Evolutionary conservation across 2,888 invertebrate species (phyloP), one percentile per base, ranked within the genome.

Genomic region (Cyrtodaria siliqua): DNA sequence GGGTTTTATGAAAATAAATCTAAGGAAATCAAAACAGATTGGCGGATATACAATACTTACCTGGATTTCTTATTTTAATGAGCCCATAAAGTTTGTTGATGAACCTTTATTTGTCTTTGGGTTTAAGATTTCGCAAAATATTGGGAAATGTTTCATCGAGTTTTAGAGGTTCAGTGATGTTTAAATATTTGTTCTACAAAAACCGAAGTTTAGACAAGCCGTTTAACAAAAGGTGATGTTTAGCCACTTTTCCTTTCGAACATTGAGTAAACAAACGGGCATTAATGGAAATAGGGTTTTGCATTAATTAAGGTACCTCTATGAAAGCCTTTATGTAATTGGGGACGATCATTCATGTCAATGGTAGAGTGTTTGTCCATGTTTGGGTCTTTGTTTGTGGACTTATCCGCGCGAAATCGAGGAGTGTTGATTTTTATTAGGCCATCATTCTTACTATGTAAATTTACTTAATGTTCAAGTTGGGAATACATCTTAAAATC

Each of bases 401-500:
- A 70, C 74, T 75, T 81, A 71, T 60, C 63, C 71, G 55, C 52
- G 57, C 63, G 47, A 69, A 61, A 52, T 62, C 14, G 64, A 69
- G 69, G 44, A 70, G 53, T 81, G 81, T 81, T 74, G 74, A 75
- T 67, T 60, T 75, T 66, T 62, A 61, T 64, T 64, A 66, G 70
- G 52, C 81, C 74, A 76, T 75, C 75, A 57, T 49, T 69, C 57
- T 75, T n/a, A 23, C 75, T 78, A 60, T 71, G 77, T 55, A 81
- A 81, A 81, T 81, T 81, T 77, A 62, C 72, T 72, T 72, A 61
- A 59, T 79, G 68, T 84, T 83, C 76, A 68, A 79, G 77, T 74
- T 80, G 83, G 75, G 86, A 84, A 84, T 81, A 82, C 82, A 83
- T 81, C 84, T 74, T 74, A 70, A 79, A 80, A 59, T 69, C 82